Percentiles rank a stretch among this genome's conserved stretches.
Evolutionary conservation across 2,113 vertebrate genomes (phyloP).

Genomic region (Erinaceus europaeus): DNA sequence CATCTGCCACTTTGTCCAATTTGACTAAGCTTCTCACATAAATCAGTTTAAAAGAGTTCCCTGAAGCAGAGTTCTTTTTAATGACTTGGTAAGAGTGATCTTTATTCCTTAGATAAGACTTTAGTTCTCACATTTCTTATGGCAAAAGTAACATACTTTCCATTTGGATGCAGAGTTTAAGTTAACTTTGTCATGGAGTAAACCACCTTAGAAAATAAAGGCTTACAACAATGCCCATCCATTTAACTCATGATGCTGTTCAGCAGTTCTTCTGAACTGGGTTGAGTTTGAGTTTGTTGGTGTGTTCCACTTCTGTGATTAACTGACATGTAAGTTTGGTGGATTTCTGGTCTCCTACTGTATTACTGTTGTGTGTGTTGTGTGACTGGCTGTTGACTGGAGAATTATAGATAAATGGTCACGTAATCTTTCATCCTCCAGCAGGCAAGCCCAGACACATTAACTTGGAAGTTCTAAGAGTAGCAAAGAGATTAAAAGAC

Average conservation of each 20-base stretch:
- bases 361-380: background rate
- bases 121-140: conserved; percentile 69
- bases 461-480: background rate
- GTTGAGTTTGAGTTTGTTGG: background rate
- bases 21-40: conserved; percentile 80
- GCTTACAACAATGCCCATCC: background rate
- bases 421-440: background rate
- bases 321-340: background rate
- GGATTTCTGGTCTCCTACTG: background rate
- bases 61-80: conserved; percentile 75
- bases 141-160: conserved; percentile 65
- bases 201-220: conserved; percentile 35
- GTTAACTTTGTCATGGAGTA: conserved; percentile 13
- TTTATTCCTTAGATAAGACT: conserved; percentile 74
- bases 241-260: conserved; percentile 2
- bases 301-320: background rate
- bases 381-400: background rate
- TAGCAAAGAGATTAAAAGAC: background rate
- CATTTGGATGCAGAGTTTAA: conserved; percentile 2
- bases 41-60: conserved; percentile 82
- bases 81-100: conserved; percentile 77
- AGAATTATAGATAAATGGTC: background rate
- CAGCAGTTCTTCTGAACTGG: background rate
- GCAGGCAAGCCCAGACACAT: background rate
- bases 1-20: conserved; percentile 81